Percentiles rank a stretch among this genome's conserved stretches.
Evolutionary conservation across 2,113 vertebrate species (phyloP).

Genomic region (Corythoichthys haematopterus): DNA sequence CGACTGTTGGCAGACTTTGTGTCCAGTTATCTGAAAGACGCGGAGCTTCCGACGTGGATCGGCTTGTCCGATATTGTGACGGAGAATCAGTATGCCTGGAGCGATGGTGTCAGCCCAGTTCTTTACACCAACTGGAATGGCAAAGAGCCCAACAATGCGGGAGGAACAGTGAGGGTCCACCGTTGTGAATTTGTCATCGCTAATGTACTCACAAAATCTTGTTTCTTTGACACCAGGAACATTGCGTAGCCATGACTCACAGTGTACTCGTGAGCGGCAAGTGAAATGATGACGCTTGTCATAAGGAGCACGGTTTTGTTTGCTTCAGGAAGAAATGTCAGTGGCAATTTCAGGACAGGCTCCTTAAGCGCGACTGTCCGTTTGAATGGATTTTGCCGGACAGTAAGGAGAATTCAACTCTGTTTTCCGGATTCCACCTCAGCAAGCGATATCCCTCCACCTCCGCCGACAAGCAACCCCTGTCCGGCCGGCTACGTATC

Average conservation of each 20-base stretch:
- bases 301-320: constrained; percentile 60
- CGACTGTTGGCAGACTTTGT: constrained; percentile 65
- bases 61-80: constrained; percentile 64
- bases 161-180: constrained; percentile 51
- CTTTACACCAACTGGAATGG: constrained; percentile 73
- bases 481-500: constrained; percentile 63
- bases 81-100: constrained; percentile 72
- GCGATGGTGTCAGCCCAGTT: constrained; percentile 68
- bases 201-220: background rate
- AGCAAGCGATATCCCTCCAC: constrained; percentile 62
- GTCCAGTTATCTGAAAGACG: constrained; percentile 69
- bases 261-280: constrained; percentile 48
- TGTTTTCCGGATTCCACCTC: constrained; percentile 11
- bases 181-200: background rate
- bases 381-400: background rate
- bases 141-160: constrained; percentile 71
- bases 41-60: constrained; percentile 65
- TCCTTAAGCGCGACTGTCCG: background rate
- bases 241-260: constrained; percentile 66
- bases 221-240: constrained; percentile 53
- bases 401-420: background rate
- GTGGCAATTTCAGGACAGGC: constrained; percentile 1
- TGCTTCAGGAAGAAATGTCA: constrained; percentile 74
- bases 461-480: constrained; percentile 59
- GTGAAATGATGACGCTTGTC: constrained; percentile 72